Percentiles rank a stretch among this genome's conserved stretches.
Evolutionary conservation across 2,113 vertebrate species (phyloP).

Genomic region (Brachypteracias leptosomus): DNA sequence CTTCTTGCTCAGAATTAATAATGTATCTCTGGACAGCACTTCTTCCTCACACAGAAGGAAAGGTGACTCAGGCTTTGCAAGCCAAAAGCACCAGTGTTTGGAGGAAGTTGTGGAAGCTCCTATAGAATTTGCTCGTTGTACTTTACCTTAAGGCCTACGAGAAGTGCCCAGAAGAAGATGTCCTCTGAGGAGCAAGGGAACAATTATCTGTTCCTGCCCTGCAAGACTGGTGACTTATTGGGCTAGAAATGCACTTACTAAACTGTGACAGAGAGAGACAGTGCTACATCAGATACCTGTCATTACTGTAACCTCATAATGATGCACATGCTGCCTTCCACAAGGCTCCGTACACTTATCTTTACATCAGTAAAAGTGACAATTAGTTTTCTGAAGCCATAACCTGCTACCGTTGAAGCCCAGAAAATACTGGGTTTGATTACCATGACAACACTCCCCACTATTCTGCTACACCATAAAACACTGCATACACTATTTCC

Average conservation of each 20-base stretch:
- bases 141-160: neutral
- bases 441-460: conserved; percentile 47
- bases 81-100: neutral
- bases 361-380: neutral
- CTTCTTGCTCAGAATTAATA: neutral
- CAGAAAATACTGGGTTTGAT: conserved; percentile 53
- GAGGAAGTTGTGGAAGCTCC: neutral
- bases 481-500: conserved; percentile 53
- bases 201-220: neutral
- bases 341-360: neutral
- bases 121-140: no score
- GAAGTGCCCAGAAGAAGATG: neutral
- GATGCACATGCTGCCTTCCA: neutral
- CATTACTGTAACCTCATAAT: neutral
- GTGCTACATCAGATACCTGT: neutral
- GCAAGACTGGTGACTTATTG: neutral
- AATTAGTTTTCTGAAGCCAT: neutral
- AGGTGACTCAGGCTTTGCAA: neutral
- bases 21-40: neutral
- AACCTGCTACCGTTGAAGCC: conserved; percentile 23
- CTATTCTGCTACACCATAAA: conserved; percentile 29
- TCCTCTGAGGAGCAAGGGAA: neutral
- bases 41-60: neutral
- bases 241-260: neutral
- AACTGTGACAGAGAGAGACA: neutral